Evolutionary conservation across 2,888 invertebrate species (phyloP).

Genomic region (Teleogryllus oceanicus): DNA sequence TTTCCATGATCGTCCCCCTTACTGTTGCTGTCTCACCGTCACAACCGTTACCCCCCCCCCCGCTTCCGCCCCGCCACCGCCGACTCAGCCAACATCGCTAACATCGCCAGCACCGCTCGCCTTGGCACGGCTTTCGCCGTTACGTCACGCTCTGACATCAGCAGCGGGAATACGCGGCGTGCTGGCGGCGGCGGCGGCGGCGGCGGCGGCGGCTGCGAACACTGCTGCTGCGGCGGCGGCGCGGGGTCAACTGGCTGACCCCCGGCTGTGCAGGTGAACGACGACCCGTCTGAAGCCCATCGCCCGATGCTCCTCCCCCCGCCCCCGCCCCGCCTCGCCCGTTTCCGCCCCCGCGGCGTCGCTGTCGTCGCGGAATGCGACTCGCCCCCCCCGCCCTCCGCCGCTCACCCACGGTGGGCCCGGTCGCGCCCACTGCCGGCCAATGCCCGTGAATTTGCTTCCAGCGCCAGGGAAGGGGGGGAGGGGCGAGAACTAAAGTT

Average conservation of each 20-base stretch:
- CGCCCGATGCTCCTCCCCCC: not conserved
- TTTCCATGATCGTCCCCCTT: no score
- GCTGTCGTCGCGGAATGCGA: not conserved
- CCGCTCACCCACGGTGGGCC: not conserved
- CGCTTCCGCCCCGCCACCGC: not conserved
- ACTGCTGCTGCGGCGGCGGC: no score
- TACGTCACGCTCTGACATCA: slow-evolving; percentile 7
- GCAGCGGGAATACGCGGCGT: not conserved
- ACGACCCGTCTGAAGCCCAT: not conserved
- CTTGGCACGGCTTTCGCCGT: slow-evolving; percentile 18
- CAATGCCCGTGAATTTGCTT: not conserved
- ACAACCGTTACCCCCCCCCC: no score
- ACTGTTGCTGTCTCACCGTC: no score
- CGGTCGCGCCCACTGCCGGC: not conserved
- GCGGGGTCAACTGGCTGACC: not conserved
- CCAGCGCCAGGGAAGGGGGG: no score
- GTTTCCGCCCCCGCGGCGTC: not conserved
- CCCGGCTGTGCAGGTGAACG: not conserved
- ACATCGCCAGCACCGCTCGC: not conserved
- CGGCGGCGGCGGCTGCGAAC: no score
- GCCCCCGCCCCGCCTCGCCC: not conserved
- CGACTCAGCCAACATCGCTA: no score
- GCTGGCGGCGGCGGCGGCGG: not conserved
- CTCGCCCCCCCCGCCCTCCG: not conserved
- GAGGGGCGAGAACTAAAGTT: no score